Evolutionary conservation across 1,140 invertebrate genomes (phyloP).

Genomic region (Leptopilina boulardi): DNA sequence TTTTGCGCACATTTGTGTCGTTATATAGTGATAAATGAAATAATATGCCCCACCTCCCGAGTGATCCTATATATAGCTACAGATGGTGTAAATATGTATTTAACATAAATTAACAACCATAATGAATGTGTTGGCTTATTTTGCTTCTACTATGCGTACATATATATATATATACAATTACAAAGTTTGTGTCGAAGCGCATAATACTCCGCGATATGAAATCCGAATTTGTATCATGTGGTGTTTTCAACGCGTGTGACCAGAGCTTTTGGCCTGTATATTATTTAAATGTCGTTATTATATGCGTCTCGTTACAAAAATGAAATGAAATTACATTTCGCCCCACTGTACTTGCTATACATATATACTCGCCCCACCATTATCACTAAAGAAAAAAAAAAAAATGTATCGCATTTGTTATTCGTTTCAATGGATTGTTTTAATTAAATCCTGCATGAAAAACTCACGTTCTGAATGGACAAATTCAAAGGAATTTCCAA

Average conservation of each 20-base stretch:
- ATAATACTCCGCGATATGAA: conserved; percentile 27
- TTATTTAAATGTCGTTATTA: conserved; percentile 61
- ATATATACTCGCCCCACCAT: too few relatives aligned
- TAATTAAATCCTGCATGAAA: conserved; percentile 39
- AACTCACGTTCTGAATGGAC: background rate
- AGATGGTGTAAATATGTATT: conserved; percentile 60
- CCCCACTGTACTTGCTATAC: conserved; percentile 6
- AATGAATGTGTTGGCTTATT: conserved; percentile 52
- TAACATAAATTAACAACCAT: conserved; percentile 63
- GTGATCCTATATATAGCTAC: conserved; percentile 49
- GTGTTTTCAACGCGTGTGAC: background rate
- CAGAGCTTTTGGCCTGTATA: conserved; percentile 36
- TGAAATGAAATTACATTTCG: conserved; percentile 55
- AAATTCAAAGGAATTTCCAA: conserved; percentile 13
- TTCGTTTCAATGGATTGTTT: conserved; percentile 57
- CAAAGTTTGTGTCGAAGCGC: conserved; percentile 39
- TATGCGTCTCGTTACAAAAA: conserved; percentile 58
- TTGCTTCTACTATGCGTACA: conserved; percentile 40
- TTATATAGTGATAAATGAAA: conserved; percentile 10
- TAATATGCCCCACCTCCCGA: conserved; percentile 37
- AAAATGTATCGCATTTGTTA: conserved; percentile 56
- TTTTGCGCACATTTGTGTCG: background rate
- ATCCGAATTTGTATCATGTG: background rate
- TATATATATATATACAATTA: too few relatives aligned
- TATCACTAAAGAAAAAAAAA: conserved; percentile 39